These are phyloP conservation scores for Jacana jacana DNA, from an alignment of 2,113 vertebrate species.

Conservation along the genomic window DNA sequence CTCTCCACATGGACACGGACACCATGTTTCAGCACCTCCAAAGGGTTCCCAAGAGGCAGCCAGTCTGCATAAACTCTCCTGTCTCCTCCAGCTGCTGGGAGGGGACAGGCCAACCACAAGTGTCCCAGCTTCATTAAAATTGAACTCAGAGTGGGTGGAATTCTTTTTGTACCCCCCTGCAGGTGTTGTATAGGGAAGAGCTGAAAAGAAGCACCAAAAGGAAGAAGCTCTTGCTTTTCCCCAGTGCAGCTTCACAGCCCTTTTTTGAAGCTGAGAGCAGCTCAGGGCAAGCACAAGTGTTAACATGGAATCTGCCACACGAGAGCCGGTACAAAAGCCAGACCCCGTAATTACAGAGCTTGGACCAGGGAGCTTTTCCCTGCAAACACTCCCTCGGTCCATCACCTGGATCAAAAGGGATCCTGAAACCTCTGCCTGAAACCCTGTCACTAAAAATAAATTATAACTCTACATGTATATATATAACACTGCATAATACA, in stretches of 20 bases:
- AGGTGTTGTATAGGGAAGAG: neutral
- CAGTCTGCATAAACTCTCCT: neutral
- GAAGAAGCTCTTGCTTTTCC: neutral
- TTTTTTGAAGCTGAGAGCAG: neutral
- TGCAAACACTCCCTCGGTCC: neutral
- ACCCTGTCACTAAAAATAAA: neutral
- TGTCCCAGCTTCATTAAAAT: neutral
- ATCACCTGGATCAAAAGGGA: neutral
- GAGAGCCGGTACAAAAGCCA: neutral
- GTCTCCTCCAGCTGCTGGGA: neutral
- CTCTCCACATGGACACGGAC: neutral
- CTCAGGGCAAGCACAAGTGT: neutral
- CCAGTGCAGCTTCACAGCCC: fast-evolving
- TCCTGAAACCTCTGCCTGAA: neutral
- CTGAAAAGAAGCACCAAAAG: neutral
- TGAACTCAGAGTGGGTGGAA: neutral
- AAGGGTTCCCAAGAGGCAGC: neutral
- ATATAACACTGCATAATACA: too few species aligned
- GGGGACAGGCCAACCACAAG: neutral
- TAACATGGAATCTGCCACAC: neutral
- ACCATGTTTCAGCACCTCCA: neutral
- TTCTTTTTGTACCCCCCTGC: neutral
- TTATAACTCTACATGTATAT: neutral
- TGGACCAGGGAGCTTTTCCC: neutral
- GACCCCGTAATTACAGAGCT: neutral